Evolutionary conservation across 2,797 vertebrate genomes (phyloP).

Genomic region (Sphenopsis melanotis): DNA sequence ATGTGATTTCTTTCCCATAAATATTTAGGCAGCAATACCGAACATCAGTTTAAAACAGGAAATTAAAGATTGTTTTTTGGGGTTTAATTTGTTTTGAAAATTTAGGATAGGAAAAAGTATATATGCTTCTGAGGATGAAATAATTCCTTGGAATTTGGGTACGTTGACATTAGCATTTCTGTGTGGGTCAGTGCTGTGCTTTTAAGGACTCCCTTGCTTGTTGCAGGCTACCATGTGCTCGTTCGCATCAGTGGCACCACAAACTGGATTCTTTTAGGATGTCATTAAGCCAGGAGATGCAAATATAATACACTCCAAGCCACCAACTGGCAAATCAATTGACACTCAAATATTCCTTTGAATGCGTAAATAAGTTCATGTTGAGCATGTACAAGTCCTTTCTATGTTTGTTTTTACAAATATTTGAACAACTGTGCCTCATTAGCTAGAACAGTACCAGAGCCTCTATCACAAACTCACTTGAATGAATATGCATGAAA

Average conservation of each 20-base stretch:
- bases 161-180: background rate
- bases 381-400: background rate
- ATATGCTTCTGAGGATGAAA: background rate
- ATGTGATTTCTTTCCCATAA: background rate
- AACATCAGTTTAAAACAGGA: background rate
- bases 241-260: background rate
- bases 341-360: slow-evolving; percentile 28
- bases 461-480: background rate
- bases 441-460: slow-evolving; percentile 29
- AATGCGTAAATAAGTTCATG: slow-evolving; percentile 24
- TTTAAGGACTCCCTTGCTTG: background rate
- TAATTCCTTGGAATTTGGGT: background rate
- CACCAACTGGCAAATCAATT: slow-evolving; percentile 24
- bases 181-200: background rate
- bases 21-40: background rate
- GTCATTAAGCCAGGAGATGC: slow-evolving; percentile 2
- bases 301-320: background rate
- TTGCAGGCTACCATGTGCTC: background rate
- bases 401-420: slow-evolving; percentile 48
- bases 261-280: background rate
- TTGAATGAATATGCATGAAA: slow-evolving; percentile 55
- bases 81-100: background rate
- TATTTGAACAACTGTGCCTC: slow-evolving; percentile 30
- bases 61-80: background rate
- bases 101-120: background rate